Evolutionary conservation across 2,113 vertebrate genomes (phyloP).

Genomic region (Todiramphus chloris): DNA sequence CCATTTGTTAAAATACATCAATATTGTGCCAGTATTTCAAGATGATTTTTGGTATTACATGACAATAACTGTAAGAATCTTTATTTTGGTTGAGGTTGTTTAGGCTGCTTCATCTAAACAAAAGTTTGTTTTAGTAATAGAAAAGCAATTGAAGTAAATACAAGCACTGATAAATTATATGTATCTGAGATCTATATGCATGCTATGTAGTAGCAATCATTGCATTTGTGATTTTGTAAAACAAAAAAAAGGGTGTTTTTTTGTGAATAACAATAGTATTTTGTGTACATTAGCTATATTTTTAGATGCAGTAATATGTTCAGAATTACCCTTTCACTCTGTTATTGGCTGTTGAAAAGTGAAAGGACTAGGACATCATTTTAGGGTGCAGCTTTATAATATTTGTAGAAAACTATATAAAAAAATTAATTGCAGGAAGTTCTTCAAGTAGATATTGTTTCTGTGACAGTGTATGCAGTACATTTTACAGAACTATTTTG

Average conservation of each 20-base stretch:
- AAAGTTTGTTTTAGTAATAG: neutral
- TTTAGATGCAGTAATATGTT: neutral
- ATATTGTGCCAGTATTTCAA: neutral
- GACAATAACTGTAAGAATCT: neutral
- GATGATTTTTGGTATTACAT: neutral
- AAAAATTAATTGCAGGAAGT: constrained; percentile 6
- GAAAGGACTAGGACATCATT: neutral
- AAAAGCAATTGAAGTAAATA: neutral
- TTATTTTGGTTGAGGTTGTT: neutral
- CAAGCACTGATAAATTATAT: neutral
- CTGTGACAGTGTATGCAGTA: neutral
- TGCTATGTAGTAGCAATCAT: neutral
- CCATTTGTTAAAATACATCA: neutral
- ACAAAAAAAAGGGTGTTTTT: neutral
- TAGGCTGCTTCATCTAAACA: neutral
- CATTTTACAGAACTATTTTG: constrained; percentile 1
- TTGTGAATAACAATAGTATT: neutral
- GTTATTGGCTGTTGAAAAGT: neutral
- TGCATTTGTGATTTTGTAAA: neutral
- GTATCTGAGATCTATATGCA: neutral
- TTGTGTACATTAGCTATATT: neutral
- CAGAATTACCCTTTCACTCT: neutral
- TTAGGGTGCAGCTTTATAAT: neutral
- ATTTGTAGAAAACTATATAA: neutral
- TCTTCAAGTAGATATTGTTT: neutral